Evolutionary conservation across 2,888 invertebrate species (phyloP).

Genomic region (Xanthia togata): DNA sequence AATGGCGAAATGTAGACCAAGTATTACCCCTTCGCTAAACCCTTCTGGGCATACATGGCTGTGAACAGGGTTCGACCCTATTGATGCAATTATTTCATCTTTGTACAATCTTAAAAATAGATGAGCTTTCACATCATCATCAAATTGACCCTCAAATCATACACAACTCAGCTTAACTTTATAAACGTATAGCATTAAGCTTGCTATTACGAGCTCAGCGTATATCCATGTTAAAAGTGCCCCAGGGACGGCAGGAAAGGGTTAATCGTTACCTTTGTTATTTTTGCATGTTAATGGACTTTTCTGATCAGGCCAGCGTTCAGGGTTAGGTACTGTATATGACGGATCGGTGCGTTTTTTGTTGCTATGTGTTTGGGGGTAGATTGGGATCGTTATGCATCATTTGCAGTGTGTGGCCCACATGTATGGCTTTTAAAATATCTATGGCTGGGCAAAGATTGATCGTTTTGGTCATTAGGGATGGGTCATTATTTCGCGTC

Average conservation of each 20-base stretch:
- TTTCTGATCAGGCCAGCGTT: conserved; percentile 50
- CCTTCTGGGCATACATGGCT: neutral
- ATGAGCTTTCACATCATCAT: neutral
- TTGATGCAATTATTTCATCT: neutral
- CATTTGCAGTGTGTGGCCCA: conserved; percentile 16
- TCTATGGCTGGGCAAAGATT: conserved; percentile 17
- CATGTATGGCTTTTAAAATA: conserved; percentile 18
- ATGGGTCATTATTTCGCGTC: conserved; percentile 11
- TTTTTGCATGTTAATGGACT: conserved; percentile 67
- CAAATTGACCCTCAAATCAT: conserved; percentile 29
- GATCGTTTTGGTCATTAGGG: conserved; percentile 31
- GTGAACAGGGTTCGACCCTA: neutral
- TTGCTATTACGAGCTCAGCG: conserved; percentile 28
- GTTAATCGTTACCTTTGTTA: conserved; percentile 63
- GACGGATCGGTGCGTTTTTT: conserved; percentile 27
- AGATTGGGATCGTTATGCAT: conserved; percentile 19
- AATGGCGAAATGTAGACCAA: neutral
- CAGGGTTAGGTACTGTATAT: conserved; percentile 32
- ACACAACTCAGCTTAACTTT: conserved; percentile 24
- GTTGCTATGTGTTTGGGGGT: conserved; percentile 14
- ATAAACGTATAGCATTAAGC: conserved; percentile 38
- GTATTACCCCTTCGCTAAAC: neutral
- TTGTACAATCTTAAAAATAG: neutral
- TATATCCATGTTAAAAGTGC: conserved; percentile 50
- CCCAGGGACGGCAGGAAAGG: conserved; percentile 46